Evolutionary conservation across 2,113 vertebrate genomes (phyloP), one percentile per base, ranked within the genome.

Genomic region (Polyodon spathula): DNA sequence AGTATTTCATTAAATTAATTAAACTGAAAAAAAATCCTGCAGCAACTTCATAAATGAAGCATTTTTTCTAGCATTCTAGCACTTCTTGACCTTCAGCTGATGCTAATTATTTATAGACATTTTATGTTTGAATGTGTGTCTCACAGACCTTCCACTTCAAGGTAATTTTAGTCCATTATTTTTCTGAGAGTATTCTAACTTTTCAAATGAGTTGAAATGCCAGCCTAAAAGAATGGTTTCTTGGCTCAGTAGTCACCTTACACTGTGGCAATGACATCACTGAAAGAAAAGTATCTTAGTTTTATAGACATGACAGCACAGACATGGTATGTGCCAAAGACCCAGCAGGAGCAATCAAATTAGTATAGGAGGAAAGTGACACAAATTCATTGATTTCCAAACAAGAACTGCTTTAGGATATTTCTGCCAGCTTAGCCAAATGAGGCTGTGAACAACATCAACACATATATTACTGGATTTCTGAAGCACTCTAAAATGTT

Each of bases 101-200:
- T 50, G 56, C 27, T 27, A 27, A 27, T 27, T 27, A 27, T 2
- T 27, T 27, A 27, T 27, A 27, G 27, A 27, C 27, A 3, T 64
- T 71, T 50, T 69, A 65, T 63, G 63, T 44, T 55, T 40, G 54
- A 63, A 61, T 68, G 43, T 66, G 65, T 72, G 68, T 66, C 60
- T 64, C 68, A 63, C 63, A 42, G 37, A 52, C n/a, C 11, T 53
- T 63, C 11, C 58, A 39, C 42, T 52, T 58, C 58, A 64, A 69
- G 63, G 55, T 60, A 69, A 64, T 51, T 43, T 5, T 15, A 43
- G 50, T 54, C 11, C 54, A 27, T 27, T 27, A 2, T 27, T n/a
- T n/a, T n/a, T 54, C 11, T 52, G 66, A 71, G 68, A 72, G 65
- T 55, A 55, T 39, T 44, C n/a, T 59, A 69, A 77, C 73, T 69